These are phyloP conservation scores for Epizoanthus fatuus DNA, from an alignment of 92 coral and sea anemone genomes.

Conservation along the genomic window DNA sequence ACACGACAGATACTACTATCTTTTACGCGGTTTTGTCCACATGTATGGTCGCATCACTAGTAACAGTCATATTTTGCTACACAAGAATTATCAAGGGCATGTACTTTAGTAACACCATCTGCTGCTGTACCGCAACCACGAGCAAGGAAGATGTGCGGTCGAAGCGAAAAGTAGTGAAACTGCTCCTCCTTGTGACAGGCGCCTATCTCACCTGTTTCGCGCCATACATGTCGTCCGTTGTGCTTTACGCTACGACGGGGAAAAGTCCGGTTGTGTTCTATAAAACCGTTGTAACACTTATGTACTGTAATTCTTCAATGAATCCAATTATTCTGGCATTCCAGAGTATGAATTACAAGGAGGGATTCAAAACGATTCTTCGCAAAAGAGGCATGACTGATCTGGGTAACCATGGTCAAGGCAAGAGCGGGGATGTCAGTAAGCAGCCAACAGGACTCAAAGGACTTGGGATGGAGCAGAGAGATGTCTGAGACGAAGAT, in stretches of 20 bases:
- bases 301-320: slow-evolving; percentile 40
- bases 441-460: too few relatives aligned
- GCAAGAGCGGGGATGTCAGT: too few relatives aligned
- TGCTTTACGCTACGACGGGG: too few relatives aligned
- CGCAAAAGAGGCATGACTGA: neutral
- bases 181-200: neutral
- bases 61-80: neutral
- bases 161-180: slow-evolving; percentile 8
- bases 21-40: neutral
- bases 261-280: too few relatives aligned
- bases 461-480: too few relatives aligned
- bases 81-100: neutral
- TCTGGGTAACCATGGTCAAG: too few relatives aligned
- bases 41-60: neutral
- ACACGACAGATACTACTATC: neutral
- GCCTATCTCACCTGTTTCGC: slow-evolving; percentile 9
- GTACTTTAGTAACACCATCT: slow-evolving; percentile 11
- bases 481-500: too few relatives aligned
- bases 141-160: neutral
- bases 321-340: slow-evolving; percentile 37
- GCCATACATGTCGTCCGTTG: neutral
- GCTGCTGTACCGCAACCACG: neutral
- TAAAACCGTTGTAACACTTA: neutral
- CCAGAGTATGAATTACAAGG: slow-evolving; percentile 35
- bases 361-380: slow-evolving; percentile 26